These are phyloP conservation scores for Helicoverpa armigera DNA, from an alignment of 1,140 invertebrate species.

Conservation along the genomic window DNA sequence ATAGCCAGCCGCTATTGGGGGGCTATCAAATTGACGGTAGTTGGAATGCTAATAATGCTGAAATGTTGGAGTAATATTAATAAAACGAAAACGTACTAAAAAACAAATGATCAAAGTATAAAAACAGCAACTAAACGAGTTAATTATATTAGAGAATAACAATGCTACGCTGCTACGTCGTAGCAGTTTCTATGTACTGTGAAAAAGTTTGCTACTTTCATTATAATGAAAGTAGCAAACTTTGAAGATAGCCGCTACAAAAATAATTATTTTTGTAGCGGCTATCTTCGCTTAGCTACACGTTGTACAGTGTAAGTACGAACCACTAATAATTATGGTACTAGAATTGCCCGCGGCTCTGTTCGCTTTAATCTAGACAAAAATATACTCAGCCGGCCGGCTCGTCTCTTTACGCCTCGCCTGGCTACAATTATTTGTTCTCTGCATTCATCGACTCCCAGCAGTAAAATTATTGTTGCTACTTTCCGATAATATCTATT, in stretches of 20 bases:
- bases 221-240: no score
- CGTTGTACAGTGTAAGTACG: not conserved
- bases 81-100: no score
- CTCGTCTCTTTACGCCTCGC: slow-evolving; percentile 2
- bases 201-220: not conserved
- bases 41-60: no score
- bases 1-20: no score
- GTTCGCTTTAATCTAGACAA: slow-evolving; percentile 12
- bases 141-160: not conserved
- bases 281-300: not conserved
- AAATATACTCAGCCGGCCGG: not conserved
- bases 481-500: slow-evolving; percentile 17
- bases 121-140: no score
- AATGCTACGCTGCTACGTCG: slow-evolving; percentile 11
- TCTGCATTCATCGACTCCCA: slow-evolving; percentile 14
- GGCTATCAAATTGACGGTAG: no score
- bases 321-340: slow-evolving; percentile 16
- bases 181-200: not conserved
- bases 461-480: slow-evolving; percentile 22
- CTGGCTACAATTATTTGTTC: slow-evolving; percentile 17
- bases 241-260: no score
- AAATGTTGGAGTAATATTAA: no score
- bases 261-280: not conserved
- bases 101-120: no score
- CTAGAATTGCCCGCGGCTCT: slow-evolving; percentile 8